Evolutionary conservation across 2,113 vertebrate genomes (phyloP).

Genomic region (Colossoma macropomum): DNA sequence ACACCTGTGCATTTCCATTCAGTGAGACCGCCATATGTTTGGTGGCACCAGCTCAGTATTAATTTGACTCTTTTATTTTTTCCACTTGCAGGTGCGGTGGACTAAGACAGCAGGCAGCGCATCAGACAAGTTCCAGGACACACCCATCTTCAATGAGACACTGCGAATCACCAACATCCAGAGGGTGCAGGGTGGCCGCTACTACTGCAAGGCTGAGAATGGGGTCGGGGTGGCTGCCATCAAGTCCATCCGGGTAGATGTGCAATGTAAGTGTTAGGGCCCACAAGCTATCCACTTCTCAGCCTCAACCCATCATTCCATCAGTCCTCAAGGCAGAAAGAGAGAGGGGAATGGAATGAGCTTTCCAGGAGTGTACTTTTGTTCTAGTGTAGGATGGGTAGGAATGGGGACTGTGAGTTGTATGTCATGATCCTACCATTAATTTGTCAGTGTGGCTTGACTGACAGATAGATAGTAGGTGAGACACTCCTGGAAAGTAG

Average conservation of each 20-base stretch:
- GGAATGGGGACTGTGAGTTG: neutral
- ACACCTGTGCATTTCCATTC: too few species aligned
- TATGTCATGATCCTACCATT: neutral
- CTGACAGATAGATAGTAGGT: neutral
- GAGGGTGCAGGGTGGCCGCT: constrained; percentile 94
- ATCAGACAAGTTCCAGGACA: constrained; percentile 98
- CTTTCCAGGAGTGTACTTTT: constrained; percentile 75
- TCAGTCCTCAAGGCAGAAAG: constrained; percentile 47
- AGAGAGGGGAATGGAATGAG: constrained; percentile 64
- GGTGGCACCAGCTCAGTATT: too few species aligned
- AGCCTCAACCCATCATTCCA: constrained; percentile 18
- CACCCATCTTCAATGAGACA: constrained; percentile 95
- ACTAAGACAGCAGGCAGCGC: constrained; percentile 96
- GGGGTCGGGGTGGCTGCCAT: constrained; percentile 98
- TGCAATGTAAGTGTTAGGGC: constrained; percentile 93
- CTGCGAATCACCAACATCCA: constrained; percentile 92
- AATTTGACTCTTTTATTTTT: neutral
- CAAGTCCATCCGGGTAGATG: constrained; percentile 99
- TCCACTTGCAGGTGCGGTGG: constrained; percentile 87
- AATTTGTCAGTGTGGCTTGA: neutral
- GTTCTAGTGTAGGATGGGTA: neutral
- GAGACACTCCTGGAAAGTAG: constrained; percentile 70
- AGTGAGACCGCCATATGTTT: too few species aligned
- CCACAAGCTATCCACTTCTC: constrained; percentile 56
- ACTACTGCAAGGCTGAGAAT: constrained; percentile 99